These are phyloP conservation scores for Chamaetylas fuelleborni DNA, from an alignment of 2,113 vertebrate species.

Conservation along the genomic window DNA sequence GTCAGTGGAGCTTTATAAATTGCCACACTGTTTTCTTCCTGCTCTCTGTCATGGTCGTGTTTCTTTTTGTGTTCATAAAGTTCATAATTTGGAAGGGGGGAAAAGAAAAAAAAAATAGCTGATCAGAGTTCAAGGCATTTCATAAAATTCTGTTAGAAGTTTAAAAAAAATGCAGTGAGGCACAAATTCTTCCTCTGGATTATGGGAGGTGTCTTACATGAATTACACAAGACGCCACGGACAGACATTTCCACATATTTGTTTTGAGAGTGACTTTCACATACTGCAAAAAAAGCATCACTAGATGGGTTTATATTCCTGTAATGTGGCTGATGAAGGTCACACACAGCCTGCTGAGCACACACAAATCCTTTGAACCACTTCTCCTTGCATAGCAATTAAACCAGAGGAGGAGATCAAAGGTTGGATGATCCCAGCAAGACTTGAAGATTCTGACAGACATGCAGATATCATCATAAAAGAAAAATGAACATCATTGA, in stretches of 20 bases:
- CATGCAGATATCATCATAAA: slow-evolving; percentile 29
- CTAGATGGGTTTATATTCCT: background rate
- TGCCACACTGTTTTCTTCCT: background rate
- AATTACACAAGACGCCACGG: background rate
- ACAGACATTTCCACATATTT: background rate
- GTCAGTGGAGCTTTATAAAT: background rate
- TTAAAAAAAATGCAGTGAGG: background rate
- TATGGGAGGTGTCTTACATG: background rate
- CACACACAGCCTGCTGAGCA: background rate
- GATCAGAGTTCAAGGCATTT: background rate
- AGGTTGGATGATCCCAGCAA: slow-evolving; percentile 9
- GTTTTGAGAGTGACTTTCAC: background rate
- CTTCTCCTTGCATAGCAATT: slow-evolving; percentile 23
- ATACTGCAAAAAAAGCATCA: background rate
- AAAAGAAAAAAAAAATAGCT: background rate
- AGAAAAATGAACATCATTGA: background rate
- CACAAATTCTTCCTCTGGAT: background rate
- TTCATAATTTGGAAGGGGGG: background rate
- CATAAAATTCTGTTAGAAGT: background rate
- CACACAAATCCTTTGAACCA: background rate
- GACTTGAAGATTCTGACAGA: slow-evolving; percentile 39
- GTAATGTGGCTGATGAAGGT: background rate
- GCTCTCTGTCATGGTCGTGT: background rate
- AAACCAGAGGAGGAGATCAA: slow-evolving; percentile 39
- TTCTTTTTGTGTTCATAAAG: background rate